These are phyloP conservation scores for Cettia cetti DNA, from an alignment of 2,113 vertebrate genomes.

Conservation along the genomic window DNA sequence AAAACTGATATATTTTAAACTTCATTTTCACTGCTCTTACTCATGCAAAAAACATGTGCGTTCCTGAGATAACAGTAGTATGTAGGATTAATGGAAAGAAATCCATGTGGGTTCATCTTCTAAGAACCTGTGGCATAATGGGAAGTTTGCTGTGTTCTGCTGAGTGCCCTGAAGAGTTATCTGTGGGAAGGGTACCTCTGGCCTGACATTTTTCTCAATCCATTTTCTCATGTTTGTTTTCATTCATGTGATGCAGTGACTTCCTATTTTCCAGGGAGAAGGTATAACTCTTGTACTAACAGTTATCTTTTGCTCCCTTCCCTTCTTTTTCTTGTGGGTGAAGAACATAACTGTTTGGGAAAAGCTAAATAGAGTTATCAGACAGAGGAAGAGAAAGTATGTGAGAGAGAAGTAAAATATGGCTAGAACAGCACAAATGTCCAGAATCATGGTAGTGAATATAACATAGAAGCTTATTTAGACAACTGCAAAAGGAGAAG, in stretches of 20 bases:
- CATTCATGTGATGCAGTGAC: background rate
- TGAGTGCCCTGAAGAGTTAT: background rate
- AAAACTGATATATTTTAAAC: background rate
- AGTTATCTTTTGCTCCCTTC: background rate
- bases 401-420: background rate
- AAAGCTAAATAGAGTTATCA: background rate
- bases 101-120: background rate
- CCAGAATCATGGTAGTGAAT: background rate
- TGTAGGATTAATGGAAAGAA: background rate
- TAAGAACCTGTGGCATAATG: background rate
- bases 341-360: background rate
- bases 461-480: background rate
- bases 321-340: background rate
- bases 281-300: background rate
- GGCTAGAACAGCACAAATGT: background rate
- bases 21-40: background rate
- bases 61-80: background rate
- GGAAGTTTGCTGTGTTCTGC: background rate
- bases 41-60: background rate
- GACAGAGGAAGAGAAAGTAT: background rate
- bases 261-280: background rate
- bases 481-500: background rate
- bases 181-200: background rate
- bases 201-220: background rate
- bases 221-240: background rate